phyloP scores from a whole-genome alignment of 2,888 invertebrate species.

The Erpobdella octoculata region DNA sequence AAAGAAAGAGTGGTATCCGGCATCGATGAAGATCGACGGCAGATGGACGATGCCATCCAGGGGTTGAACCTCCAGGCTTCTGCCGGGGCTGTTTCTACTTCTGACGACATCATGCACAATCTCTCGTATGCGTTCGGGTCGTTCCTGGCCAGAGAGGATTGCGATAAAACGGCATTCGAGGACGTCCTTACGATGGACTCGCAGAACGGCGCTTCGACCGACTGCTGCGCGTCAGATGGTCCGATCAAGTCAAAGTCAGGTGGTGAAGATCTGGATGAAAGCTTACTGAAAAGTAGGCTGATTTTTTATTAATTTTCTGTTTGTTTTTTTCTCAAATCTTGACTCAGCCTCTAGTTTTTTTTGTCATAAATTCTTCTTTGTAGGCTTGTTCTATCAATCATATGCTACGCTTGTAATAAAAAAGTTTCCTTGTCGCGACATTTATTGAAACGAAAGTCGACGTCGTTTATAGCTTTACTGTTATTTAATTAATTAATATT shows the following conservation, averaged over 20 bases:
- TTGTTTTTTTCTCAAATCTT: too few relatives aligned
- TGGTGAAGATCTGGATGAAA: not conserved
- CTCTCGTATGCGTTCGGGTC: not conserved
- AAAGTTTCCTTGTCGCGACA: too few relatives aligned
- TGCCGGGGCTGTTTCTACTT: not conserved
- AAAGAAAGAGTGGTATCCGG: conserved; percentile 57
- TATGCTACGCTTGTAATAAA: too few relatives aligned
- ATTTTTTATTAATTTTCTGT: too few relatives aligned
- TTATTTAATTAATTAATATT: too few relatives aligned
- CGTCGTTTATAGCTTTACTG: too few relatives aligned
- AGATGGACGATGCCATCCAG: not conserved
- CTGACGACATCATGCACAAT: conserved; percentile 7
- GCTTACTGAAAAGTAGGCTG: not conserved
- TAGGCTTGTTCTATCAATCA: too few relatives aligned
- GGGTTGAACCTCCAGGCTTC: not conserved
- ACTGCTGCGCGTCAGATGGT: not conserved
- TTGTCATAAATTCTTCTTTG: too few relatives aligned
- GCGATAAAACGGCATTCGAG: not conserved
- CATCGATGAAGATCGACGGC: not conserved
- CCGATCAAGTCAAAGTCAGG: not conserved
- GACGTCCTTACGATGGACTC: not conserved
- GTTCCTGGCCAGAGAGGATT: not conserved
- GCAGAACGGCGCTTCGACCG: not conserved
- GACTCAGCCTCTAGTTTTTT: too few relatives aligned
- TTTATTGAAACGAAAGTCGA: too few relatives aligned